phyloP scores from a whole-genome alignment of 2,113 vertebrate species.

The Tetrao urogallus region DNA sequence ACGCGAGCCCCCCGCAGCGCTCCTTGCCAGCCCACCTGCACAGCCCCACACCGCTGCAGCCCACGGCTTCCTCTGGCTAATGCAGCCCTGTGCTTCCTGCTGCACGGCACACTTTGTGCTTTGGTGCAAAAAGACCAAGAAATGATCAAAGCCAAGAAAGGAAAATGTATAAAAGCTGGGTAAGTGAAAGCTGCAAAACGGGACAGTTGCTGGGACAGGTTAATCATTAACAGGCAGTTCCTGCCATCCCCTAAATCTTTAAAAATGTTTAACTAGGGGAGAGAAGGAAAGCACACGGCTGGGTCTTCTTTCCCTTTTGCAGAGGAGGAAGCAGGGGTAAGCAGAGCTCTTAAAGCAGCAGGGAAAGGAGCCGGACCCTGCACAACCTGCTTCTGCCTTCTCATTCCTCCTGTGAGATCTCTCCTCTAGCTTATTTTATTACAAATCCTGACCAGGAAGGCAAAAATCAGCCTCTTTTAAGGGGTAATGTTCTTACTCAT shows the following conservation, averaged over 20 bases:
- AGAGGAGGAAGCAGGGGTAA: background rate
- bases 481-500: background rate
- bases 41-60: background rate
- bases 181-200: slow-evolving; percentile 11
- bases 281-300: background rate
- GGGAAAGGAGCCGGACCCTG: background rate
- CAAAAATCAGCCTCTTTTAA: background rate
- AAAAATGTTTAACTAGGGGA: slow-evolving; percentile 64
- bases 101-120: background rate
- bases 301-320: background rate
- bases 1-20: background rate
- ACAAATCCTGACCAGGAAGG: background rate
- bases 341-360: background rate
- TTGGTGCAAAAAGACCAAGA: background rate
- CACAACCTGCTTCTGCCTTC: background rate
- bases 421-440: background rate
- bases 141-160: background rate
- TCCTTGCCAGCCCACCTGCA: background rate
- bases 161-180: background rate
- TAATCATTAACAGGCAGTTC: slow-evolving; percentile 53
- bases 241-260: slow-evolving; percentile 6
- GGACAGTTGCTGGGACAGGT: background rate
- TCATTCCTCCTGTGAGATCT: background rate
- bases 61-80: background rate
- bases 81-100: background rate